Evolutionary conservation across 53 echinoderm and acorn worm genomes (phyloP), one percentile per base, ranked within the genome.

Genomic region (Crossaster papposus): DNA sequence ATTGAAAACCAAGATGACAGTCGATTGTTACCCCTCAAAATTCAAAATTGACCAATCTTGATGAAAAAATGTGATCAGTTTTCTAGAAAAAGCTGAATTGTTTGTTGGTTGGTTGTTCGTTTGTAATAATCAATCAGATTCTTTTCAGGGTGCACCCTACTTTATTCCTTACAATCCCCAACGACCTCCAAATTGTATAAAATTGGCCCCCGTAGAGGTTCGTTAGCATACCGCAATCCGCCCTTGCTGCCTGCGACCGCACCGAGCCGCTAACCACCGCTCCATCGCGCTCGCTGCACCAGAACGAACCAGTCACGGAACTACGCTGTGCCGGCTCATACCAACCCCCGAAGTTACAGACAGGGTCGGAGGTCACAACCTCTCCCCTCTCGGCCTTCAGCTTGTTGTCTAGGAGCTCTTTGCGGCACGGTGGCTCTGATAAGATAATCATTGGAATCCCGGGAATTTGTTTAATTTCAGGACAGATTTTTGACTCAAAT

Each of bases 211-310:
- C n/a, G n/a, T n/a, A n/a, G n/a, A n/a, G n/a, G n/a, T n/a, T n/a
- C n/a, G n/a, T n/a, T n/a, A n/a, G n/a, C 93, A 88, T 77, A 94
- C 94, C 78, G 85, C 94, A 94, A 24, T 63, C 75, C 10, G 91
- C 20, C 85, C 81, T 14, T 64, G 70, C 8, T 58, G 22, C 54
- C 37, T 83, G 23, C n/a, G n/a, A n/a, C n/a, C n/a, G n/a, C n/a
- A 34, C 11, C 1, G 94, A 89, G 10, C 82, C 87, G 18, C 51
- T 58, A 51, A 94, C 83, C 50, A 89, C 68, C 14, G 94, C 85
- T 13, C 94, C 94, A 32, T 94, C 94, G 4, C 54, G 63, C 79
- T 94, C 92, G 37, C 90, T 92, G 51, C 94, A 94, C 94, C 94
- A 94, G 64, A 92, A 94, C 4, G 65, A 17, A 20, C 55, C 68